These are phyloP conservation scores for Pseudococcus viburni DNA, from an alignment of 2,888 invertebrate genomes.

Conservation along the genomic window DNA sequence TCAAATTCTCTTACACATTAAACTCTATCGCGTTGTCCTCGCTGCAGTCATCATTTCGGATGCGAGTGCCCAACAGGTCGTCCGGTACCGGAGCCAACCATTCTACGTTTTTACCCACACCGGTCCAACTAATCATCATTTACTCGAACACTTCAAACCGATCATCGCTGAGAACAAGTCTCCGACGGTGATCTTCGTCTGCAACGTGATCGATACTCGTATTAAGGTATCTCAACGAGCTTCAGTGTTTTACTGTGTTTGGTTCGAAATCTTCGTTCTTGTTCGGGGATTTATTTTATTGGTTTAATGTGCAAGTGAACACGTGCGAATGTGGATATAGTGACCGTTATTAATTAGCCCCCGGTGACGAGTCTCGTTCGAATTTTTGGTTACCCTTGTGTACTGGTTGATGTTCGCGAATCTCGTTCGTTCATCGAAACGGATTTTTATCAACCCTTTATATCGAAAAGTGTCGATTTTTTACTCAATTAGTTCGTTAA, in stretches of 20 bases:
- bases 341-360: background rate
- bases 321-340: background rate
- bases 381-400: background rate
- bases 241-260: background rate
- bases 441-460: background rate
- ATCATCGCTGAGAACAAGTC: background rate
- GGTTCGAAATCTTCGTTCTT: background rate
- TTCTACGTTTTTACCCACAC: too few species aligned
- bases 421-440: background rate
- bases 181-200: background rate
- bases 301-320: background rate
- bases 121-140: background rate
- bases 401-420: background rate
- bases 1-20: constrained; percentile 58
- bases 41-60: constrained; percentile 41
- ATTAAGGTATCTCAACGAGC: too few species aligned
- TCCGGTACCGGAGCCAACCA: too few species aligned
- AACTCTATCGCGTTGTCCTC: background rate
- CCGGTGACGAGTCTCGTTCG: background rate
- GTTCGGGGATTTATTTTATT: background rate
- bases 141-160: too few species aligned
- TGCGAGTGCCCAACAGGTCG: constrained; percentile 61
- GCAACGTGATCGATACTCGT: too few species aligned
- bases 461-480: background rate
- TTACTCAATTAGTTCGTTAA: background rate